phyloP scores from a whole-genome alignment of 2,113 vertebrate species.

The Azemiops feae region DNA sequence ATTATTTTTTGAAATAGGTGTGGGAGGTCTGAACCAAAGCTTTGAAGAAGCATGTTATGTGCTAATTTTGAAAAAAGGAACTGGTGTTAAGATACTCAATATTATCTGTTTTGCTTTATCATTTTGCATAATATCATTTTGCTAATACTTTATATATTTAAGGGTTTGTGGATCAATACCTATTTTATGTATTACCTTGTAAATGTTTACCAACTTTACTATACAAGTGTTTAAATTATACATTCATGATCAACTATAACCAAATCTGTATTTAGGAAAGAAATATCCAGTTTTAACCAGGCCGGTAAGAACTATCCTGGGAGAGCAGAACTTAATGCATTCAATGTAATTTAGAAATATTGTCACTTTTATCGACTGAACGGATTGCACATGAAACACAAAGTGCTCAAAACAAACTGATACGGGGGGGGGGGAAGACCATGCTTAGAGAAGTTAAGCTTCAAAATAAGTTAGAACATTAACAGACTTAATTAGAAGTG shows the following conservation, averaged over 20 bases:
- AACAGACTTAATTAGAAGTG: background rate
- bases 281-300: background rate
- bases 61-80: background rate
- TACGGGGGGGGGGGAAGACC: background rate
- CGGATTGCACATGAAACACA: background rate
- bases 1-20: background rate
- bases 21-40: background rate
- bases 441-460: constrained; percentile 17
- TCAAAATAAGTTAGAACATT: constrained; percentile 18
- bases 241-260: background rate
- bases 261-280: background rate
- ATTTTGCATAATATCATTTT: background rate
- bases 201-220: background rate
- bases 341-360: background rate
- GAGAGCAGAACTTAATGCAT: background rate
- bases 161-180: background rate
- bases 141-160: background rate
- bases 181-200: background rate
- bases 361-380: constrained; percentile 1
- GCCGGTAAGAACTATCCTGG: background rate
- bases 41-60: background rate
- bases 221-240: background rate
- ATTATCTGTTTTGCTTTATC: background rate
- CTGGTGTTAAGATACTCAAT: too few relatives aligned
- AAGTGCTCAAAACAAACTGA: constrained; percentile 4